A percentile compares a stretch with the other conserved stretches of the same genome.
Evolutionary conservation across 2,888 invertebrate genomes (phyloP).

Genomic region (Meganola albula): DNA sequence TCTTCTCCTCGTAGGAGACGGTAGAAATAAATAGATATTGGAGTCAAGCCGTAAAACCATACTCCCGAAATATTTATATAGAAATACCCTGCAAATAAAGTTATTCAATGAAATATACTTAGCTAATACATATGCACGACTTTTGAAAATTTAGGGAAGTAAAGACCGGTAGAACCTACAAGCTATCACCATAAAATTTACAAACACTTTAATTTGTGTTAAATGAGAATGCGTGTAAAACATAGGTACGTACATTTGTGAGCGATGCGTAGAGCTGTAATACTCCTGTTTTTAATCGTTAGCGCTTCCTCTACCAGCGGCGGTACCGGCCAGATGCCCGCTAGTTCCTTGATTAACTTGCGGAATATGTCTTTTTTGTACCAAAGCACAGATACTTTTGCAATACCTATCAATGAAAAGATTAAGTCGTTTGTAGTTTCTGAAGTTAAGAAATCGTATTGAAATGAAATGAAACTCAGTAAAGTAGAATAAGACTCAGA

Average conservation of each 20-base stretch:
- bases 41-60: constrained; percentile 64
- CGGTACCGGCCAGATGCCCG: constrained; percentile 62
- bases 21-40: constrained; percentile 51
- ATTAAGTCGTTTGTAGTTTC: too few species aligned
- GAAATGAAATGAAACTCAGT: too few species aligned
- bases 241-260: constrained; percentile 52
- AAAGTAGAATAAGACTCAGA: too few species aligned
- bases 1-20: constrained; percentile 38
- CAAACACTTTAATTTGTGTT: too few species aligned
- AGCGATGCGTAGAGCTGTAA: constrained; percentile 48
- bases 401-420: constrained; percentile 45
- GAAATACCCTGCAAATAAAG: constrained; percentile 69
- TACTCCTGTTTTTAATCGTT: constrained; percentile 49
- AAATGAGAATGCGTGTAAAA: too few species aligned
- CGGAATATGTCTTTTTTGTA: constrained; percentile 58
- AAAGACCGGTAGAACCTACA: too few species aligned
- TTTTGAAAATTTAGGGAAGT: too few species aligned
- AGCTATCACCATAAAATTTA: too few species aligned
- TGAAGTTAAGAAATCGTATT: too few species aligned
- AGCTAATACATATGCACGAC: too few species aligned
- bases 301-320: constrained; percentile 48
- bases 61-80: constrained; percentile 50
- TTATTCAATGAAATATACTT: too few species aligned
- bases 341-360: constrained; percentile 51
- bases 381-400: constrained; percentile 62